Evolutionary conservation across 1,140 invertebrate species (phyloP).

Genomic region (Eueides isabella): DNA sequence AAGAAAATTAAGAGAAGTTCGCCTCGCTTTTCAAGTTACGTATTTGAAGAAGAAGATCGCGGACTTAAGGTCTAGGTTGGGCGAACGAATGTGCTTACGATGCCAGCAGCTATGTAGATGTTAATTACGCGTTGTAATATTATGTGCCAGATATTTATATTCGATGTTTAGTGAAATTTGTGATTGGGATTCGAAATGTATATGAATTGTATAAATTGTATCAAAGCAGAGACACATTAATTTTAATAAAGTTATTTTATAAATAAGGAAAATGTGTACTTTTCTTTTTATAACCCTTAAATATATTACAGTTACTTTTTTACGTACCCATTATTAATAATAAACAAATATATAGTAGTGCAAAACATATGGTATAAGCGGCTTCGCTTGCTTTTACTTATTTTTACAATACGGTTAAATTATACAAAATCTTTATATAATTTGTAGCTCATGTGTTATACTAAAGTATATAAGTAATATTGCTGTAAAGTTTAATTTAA

Average conservation of each 20-base stretch:
- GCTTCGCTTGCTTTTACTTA: no score
- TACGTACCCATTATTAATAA: neutral
- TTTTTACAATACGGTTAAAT: no score
- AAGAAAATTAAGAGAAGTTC: conserved; percentile 94
- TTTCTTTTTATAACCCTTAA: neutral
- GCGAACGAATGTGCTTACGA: conserved; percentile 24
- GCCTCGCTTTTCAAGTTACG: conserved; percentile 93
- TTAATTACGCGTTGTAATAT: conserved; percentile 11
- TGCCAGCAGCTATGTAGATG: conserved; percentile 27
- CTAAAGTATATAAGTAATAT: no score
- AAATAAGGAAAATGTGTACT: neutral
- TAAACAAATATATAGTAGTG: no score
- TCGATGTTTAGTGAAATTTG: neutral
- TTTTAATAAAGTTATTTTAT: conserved; percentile 7
- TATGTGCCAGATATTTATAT: conserved; percentile 3
- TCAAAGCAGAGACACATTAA: neutral
- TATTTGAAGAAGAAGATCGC: conserved; percentile 82
- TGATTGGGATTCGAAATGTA: neutral
- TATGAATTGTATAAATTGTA: neutral
- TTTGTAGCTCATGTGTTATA: no score
- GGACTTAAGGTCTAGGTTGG: conserved; percentile 36
- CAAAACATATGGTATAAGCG: no score
- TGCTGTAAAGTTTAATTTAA: no score
- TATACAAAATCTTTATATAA: no score
- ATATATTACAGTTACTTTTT: neutral